Base-by-base conservation (phyloP, 2,113 vertebrate genomes). In the Cranoglanis bouderius region DNA sequence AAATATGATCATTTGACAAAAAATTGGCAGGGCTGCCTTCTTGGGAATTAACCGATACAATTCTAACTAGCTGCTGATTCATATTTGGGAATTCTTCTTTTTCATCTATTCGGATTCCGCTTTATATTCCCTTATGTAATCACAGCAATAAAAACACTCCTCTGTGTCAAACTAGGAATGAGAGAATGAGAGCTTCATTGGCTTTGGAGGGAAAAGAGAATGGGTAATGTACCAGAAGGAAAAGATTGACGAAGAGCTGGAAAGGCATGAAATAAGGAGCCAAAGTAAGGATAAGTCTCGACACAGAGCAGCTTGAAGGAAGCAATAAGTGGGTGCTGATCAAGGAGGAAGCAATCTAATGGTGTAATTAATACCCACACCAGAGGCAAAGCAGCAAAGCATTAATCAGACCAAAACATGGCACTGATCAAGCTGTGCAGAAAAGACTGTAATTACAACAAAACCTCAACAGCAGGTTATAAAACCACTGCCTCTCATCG, bases 41-140 rank as follows among this genome's bases (percentile, higher is more conserved):
- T n/a, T 49, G 29, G 55, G 40, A 80, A 63, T 43, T 49, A 63
- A 24, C 74, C 55, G 24, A n/a, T 32, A n/a, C 38, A 32, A 80
- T 63, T 49, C 29, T 16, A 26, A 67, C 61, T n/a, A 38, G 57
- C 70, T 61, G 59, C 35, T 38, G 59, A 12, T 43, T 85, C 19
- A 19, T 32, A 32, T 80, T 6, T 46, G 26, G 46, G 26, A 67
- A n/a, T 55, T 78, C 35, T 2, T 63, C 59, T 61, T 49, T 35
- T 40, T 19, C 12, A 53, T 80, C 82, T 77, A 82, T 72, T 65
- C 72, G 6, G 83, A 82, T 70, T 87, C 88, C 85, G 90, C 86
- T 90, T 92, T 85, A 53, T 38, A 84, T 67, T 78, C 80, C 77
- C 70, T 88, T 90, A 88, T 53, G 70, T 84, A 91, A 86, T 82